Evolutionary conservation across 2,888 invertebrate species (phyloP).

Genomic region (Tanytarsus gracilentus): DNA sequence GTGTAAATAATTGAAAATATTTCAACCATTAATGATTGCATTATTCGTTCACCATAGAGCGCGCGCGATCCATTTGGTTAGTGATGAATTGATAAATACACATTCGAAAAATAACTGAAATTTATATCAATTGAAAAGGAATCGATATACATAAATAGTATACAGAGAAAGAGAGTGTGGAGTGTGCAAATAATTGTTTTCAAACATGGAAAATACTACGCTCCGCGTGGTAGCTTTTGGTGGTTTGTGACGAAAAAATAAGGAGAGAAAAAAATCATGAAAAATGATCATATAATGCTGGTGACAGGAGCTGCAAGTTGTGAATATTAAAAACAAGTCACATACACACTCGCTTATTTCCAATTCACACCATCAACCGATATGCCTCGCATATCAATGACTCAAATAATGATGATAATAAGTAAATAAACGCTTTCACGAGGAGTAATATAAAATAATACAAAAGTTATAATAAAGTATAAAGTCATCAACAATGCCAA

Average conservation of each 20-base stretch:
- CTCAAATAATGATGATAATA: too few relatives aligned
- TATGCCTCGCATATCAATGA: too few relatives aligned
- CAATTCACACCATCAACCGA: too few relatives aligned
- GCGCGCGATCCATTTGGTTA: neutral
- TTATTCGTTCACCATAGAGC: too few relatives aligned
- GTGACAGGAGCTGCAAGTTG: conserved; percentile 16
- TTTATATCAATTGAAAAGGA: neutral
- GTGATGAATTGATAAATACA: neutral
- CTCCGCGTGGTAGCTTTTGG: neutral
- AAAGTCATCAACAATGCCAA: too few relatives aligned
- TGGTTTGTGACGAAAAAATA: neutral
- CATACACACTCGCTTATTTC: neutral
- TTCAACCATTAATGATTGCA: too few relatives aligned
- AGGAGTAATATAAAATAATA: too few relatives aligned
- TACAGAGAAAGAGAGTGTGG: neutral
- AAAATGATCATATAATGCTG: conserved; percentile 16
- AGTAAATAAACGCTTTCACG: too few relatives aligned
- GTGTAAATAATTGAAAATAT: too few relatives aligned
- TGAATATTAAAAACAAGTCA: conserved; percentile 16
- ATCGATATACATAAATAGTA: neutral
- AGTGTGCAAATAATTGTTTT: conserved; percentile 27
- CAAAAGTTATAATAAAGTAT: too few relatives aligned
- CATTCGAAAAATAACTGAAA: neutral
- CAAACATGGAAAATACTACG: neutral
- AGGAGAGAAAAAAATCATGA: conserved; percentile 1